Evolutionary conservation across 2,888 invertebrate species (phyloP), one percentile per base, ranked within the genome.

Genomic region (Caenorhabditis japonica): DNA sequence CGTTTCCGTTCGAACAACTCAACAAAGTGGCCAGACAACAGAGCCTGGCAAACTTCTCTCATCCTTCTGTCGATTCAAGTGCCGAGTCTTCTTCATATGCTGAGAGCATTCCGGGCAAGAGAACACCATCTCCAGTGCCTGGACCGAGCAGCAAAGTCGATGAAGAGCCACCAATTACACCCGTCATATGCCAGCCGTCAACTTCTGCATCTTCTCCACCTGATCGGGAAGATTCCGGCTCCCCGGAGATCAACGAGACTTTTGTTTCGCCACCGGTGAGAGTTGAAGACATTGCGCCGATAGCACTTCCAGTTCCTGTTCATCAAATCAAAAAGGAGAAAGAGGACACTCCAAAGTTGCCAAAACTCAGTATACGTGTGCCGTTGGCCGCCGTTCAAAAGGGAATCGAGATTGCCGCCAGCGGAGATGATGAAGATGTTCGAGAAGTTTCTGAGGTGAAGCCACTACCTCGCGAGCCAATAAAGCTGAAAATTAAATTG

Each of bases 401-500:
- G 4, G 44, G 60, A 8, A 17, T 49, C 21, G 15, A 52, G 17
- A 15, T 46, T 21, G 53, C 46, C 27, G 13, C 51, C 12, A 52
- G n/a, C 15, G 62, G 36, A 23, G 52, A 38, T 17, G 60, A 60
- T 1, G 59, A 41, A 7, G 43, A 46, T 3, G n/a, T 43, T 17
- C 17, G 39, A 27, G 33, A 53, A 27, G 13, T 47, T 38, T 34
- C 17, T 1, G 5, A 19, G 17, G 19, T 8, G 1, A 36, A 38
- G 1, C 38, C 47, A 21, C n/a, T 36, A 19, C n/a, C n/a, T n/a
- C 33, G 46, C 13, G 51, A 25, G 8, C 60, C 75, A 19, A 25
- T 66, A 8, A 75, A 61, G 52, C 25, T 71, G 23, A 56, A 56
- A n/a, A 41, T 76, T 39, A 77, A 68, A 5, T 19, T 52, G 12